phyloP scores from a whole-genome alignment of 2,888 invertebrate genomes.

The Erpobdella octoculata region DNA sequence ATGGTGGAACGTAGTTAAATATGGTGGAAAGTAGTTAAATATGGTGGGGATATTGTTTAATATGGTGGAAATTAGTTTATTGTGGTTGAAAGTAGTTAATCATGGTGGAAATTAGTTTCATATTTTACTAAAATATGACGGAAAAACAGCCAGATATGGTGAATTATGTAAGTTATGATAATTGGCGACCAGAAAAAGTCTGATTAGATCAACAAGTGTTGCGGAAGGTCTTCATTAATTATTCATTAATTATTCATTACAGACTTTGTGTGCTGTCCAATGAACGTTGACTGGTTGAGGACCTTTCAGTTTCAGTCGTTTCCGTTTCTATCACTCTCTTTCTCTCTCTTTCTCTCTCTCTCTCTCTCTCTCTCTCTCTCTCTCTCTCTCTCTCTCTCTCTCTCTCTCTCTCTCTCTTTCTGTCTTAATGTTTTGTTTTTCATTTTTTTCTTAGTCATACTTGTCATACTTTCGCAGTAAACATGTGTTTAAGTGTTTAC shows the following conservation, averaged over 20 bases:
- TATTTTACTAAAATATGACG: too few relatives aligned
- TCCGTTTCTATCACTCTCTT: neutral
- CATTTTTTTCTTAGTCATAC: neutral
- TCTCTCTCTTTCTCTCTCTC: neutral
- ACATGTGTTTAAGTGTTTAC: neutral
- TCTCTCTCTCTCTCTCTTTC: neutral
- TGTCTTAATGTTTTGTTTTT: neutral
- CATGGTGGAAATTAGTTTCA: too few relatives aligned
- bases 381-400: neutral
- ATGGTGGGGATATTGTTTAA: too few relatives aligned
- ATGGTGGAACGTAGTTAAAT: too few relatives aligned
- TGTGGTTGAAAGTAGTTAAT: too few relatives aligned
- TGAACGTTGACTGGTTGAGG: neutral
- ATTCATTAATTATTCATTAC: constrained; percentile 3
- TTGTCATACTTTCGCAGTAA: neutral
- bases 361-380: neutral
- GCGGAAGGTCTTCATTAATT: neutral
- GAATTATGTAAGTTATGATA: too few relatives aligned
- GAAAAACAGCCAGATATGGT: too few relatives aligned
- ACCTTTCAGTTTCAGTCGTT: neutral
- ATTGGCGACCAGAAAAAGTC: too few relatives aligned
- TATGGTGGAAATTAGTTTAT: too few relatives aligned
- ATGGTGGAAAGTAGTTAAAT: too few relatives aligned
- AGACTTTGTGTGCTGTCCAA: neutral
- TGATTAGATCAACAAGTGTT: too few relatives aligned